A percentile compares a stretch with the other conserved stretches of the same genome.
Conservation (phyloP, 2,797 vertebrate genomes). For the Schizopygopsis malacanthus region DNA sequence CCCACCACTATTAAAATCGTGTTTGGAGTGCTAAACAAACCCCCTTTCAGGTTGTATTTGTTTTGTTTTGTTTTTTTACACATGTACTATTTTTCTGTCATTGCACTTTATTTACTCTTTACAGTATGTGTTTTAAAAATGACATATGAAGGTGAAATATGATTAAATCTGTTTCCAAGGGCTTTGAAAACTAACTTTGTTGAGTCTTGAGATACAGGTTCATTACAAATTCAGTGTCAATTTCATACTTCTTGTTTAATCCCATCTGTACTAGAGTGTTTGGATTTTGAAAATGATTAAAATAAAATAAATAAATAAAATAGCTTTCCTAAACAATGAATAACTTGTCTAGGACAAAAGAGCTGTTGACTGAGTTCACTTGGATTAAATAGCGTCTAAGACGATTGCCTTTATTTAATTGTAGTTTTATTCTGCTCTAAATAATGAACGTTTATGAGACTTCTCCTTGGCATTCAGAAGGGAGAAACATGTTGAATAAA, state of each 20-base stretch:
- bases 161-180: constrained; percentile 47
- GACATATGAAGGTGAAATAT: constrained; percentile 15
- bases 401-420: constrained; percentile 19
- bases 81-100: not conserved
- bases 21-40: constrained; percentile 15
- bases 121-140: constrained; percentile 39
- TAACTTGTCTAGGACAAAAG: constrained; percentile 27
- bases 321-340: not conserved
- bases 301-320: not conserved
- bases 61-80: not conserved
- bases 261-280: not conserved
- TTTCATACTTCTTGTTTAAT: not conserved
- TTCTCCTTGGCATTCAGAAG: constrained; percentile 3
- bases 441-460: constrained; percentile 25
- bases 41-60: not conserved
- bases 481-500: constrained; percentile 3
- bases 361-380: constrained; percentile 8
- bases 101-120: constrained; percentile 32
- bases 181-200: constrained; percentile 43
- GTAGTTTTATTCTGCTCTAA: constrained; percentile 11
- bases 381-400: constrained; percentile 29
- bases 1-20: constrained; percentile 22
- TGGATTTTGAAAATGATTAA: not conserved
- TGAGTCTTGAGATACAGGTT: constrained; percentile 42
- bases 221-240: not conserved